Percentiles rank a stretch among this genome's conserved stretches.
Evolutionary conservation across 2,113 vertebrate species (phyloP).

Genomic region (Felis chaus): DNA sequence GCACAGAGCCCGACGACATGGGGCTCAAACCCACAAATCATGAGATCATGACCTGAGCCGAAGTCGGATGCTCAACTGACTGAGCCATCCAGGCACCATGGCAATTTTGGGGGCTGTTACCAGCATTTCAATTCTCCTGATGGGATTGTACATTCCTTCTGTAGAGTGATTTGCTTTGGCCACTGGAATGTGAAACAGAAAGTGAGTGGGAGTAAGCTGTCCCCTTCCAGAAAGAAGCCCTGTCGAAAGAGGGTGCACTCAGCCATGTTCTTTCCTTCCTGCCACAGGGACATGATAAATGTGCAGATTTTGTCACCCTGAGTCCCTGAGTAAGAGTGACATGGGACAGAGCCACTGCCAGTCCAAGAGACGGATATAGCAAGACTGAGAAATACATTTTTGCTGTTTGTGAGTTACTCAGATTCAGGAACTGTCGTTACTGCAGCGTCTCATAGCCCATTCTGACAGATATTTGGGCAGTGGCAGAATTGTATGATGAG

Average conservation of each 20-base stretch:
- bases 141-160: neutral
- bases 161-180: neutral
- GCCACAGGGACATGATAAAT: neutral
- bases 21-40: too few species aligned
- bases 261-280: neutral
- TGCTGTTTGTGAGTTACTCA: neutral
- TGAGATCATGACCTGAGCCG: too few species aligned
- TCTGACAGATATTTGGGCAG: neutral
- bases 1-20: fast-evolving
- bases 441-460: neutral
- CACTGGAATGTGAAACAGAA: neutral
- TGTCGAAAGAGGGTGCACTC: neutral
- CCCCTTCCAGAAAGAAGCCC: neutral
- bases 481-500: neutral
- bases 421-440: neutral
- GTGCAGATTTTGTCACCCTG: neutral
- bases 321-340: neutral
- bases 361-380: neutral
- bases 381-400: neutral
- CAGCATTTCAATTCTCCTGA: neutral
- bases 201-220: neutral
- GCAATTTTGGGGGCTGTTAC: neutral
- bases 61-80: too few species aligned
- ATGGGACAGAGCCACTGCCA: neutral
- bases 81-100: neutral